phyloP scores from a whole-genome alignment of 2,888 invertebrate genomes.

The Prosopocoilus inquinatus region DNA sequence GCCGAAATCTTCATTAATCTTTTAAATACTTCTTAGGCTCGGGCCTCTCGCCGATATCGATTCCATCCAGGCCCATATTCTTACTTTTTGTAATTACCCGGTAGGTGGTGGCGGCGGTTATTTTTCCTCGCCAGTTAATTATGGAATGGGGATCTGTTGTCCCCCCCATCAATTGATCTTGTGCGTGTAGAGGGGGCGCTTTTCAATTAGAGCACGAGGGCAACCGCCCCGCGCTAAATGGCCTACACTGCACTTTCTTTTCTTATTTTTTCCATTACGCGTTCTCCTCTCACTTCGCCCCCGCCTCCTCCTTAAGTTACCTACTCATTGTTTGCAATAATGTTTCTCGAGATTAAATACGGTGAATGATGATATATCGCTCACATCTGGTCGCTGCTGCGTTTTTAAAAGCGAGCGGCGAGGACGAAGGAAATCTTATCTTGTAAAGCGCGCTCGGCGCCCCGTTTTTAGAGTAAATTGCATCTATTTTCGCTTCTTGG shows the following conservation, averaged over 20 bases:
- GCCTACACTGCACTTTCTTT: conserved; percentile 11
- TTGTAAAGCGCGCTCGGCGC: background rate
- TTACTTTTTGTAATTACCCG: conserved; percentile 18
- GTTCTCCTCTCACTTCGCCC: background rate
- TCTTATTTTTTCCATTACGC: conserved; percentile 10
- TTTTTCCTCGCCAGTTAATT: conserved; percentile 20
- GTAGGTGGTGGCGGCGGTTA: conserved; percentile 23
- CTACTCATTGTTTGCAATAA: conserved; percentile 5
- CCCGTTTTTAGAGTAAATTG: background rate
- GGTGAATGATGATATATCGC: background rate
- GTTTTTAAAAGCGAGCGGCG: background rate
- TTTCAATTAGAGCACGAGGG: conserved; percentile 23
- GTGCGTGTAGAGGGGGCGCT: conserved; percentile 16
- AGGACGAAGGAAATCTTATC: background rate
- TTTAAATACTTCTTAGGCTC: conserved; percentile 9
- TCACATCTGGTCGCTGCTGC: background rate
- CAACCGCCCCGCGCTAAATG: conserved; percentile 22
- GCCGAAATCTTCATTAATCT: conserved; percentile 15
- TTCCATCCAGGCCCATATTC: conserved; percentile 8
- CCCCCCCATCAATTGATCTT: conserved; percentile 20
- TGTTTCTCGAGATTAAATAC: conserved; percentile 13
- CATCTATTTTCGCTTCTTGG: background rate
- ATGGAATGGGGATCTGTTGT: conserved; percentile 17
- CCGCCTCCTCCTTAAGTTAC: conserved; percentile 7
- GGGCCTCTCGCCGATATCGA: conserved; percentile 11